These are phyloP conservation scores for Temnothorax ravouxi DNA, from an alignment of 2,888 invertebrate genomes.

Conservation along the genomic window DNA sequence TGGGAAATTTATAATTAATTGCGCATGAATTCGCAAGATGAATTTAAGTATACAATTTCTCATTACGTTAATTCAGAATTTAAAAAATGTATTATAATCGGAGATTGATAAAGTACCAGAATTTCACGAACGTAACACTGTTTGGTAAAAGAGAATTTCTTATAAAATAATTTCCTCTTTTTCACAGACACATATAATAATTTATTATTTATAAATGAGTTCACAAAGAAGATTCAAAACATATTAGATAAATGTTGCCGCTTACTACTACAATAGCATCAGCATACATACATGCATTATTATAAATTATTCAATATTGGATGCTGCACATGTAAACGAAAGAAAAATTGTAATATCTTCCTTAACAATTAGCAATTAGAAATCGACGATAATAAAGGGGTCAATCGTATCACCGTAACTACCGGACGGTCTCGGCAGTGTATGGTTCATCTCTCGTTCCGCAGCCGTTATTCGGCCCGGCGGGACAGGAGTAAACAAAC, in stretches of 20 bases:
- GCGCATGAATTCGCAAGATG: not conserved
- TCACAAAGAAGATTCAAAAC: not conserved
- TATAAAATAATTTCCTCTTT: not conserved
- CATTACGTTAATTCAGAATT: not conserved
- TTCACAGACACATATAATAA: not conserved
- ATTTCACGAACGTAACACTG: not conserved
- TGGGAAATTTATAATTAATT: constrained; percentile 15
- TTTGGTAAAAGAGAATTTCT: not conserved
- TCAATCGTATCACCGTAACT: constrained; percentile 44
- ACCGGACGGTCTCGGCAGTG: not conserved
- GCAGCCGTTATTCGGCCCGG: constrained; percentile 43
- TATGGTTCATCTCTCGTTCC: constrained; percentile 24
- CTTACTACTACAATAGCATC: not conserved
- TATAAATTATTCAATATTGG: not conserved
- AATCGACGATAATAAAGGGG: constrained; percentile 27
- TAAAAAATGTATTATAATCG: not conserved
- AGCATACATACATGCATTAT: not conserved
- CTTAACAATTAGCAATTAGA: not conserved
- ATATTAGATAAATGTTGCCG: not conserved
- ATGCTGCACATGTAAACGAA: constrained; percentile 3
- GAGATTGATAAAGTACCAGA: not conserved
- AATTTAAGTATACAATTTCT: not conserved
- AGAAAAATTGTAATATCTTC: constrained; percentile 14
- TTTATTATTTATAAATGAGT: not conserved
- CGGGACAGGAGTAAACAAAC: constrained; percentile 72